Evolutionary conservation across 1,140 invertebrate species (phyloP).

Genomic region (Odontomachus brunneus): DNA sequence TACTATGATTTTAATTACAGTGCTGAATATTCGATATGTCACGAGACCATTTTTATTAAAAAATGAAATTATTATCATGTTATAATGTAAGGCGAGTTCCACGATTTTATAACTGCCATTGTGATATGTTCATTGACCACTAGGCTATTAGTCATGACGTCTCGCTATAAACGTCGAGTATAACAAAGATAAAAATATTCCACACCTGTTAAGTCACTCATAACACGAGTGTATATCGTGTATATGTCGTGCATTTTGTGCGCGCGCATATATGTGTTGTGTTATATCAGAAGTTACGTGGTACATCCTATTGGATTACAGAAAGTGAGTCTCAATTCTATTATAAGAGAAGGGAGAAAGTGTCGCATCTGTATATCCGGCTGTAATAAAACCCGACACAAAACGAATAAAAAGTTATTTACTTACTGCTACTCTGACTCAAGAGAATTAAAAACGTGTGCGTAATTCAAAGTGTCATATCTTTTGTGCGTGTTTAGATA

Average conservation of each 20-base stretch:
- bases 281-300: background rate
- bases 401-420: background rate
- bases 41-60: slow-evolving; percentile 4
- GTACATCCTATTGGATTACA: slow-evolving; percentile 27
- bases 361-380: slow-evolving; percentile 11
- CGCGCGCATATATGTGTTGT: too few species aligned
- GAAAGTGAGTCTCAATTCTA: slow-evolving; percentile 14
- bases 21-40: background rate
- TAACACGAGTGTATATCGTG: slow-evolving; percentile 32
- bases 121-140: slow-evolving; percentile 52
- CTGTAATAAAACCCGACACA: background rate
- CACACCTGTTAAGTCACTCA: slow-evolving; percentile 8
- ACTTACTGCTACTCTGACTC: background rate
- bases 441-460: background rate
- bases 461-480: background rate
- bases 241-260: slow-evolving; percentile 27
- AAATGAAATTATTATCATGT: slow-evolving; percentile 16
- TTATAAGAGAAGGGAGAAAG: background rate
- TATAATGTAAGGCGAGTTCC: background rate
- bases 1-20: too few species aligned
- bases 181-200: slow-evolving; percentile 62
- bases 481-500: too few species aligned
- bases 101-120: background rate
- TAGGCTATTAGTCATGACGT: slow-evolving; percentile 1
- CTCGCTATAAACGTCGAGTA: slow-evolving; percentile 29